Conservation (phyloP, 1,140 invertebrate genomes). For the Bombus difficillimus region DNA sequence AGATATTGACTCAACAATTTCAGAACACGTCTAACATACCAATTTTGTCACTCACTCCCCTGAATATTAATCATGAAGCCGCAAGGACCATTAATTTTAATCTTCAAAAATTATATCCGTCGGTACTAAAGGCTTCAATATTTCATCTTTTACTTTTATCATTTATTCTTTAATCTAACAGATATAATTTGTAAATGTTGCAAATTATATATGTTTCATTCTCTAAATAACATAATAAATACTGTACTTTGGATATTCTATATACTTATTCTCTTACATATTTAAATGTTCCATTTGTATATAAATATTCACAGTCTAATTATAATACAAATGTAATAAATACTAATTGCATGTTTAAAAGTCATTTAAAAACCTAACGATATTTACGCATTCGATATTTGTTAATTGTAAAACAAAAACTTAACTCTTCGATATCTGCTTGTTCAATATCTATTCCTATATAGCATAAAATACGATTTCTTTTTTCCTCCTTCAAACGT, state of each 20-base stretch:
- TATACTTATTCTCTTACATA: too few relatives aligned
- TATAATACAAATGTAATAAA: background rate
- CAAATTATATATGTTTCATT: too few relatives aligned
- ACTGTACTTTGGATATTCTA: too few relatives aligned
- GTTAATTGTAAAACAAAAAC: too few relatives aligned
- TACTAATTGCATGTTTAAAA: background rate
- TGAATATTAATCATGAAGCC: slow-evolving; percentile 23
- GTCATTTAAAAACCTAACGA: too few relatives aligned
- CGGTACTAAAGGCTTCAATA: background rate
- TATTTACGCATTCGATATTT: too few relatives aligned
- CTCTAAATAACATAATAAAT: background rate
- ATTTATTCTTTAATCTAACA: background rate
- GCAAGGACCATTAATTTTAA: background rate
- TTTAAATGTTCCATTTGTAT: too few relatives aligned
- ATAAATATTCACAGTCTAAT: background rate
- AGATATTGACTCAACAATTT: background rate
- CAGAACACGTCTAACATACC: background rate
- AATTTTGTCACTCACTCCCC: background rate
- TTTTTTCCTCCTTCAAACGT: background rate
- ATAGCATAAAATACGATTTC: background rate
- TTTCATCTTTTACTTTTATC: background rate
- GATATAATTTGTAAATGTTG: too few relatives aligned
- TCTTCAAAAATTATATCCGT: background rate
- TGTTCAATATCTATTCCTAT: background rate
- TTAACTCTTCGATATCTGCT: too few relatives aligned